Conservation (phyloP, 2,113 vertebrate species). For the Cyprinodon tularosa region DNA sequence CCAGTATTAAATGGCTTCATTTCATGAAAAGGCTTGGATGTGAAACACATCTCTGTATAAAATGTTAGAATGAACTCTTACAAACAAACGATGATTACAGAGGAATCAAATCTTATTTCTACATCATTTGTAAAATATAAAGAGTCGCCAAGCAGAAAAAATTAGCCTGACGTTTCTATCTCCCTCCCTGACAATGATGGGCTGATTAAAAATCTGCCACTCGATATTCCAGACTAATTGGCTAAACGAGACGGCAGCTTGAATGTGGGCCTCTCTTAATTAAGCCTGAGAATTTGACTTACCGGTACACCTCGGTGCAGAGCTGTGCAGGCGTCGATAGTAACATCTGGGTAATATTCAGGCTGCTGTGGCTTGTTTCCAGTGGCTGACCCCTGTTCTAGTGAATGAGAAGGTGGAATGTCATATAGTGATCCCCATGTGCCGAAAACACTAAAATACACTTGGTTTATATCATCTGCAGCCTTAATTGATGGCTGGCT, state of each 20-base stretch:
- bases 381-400: slow-evolving; percentile 27
- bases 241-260: slow-evolving; percentile 67
- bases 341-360: slow-evolving; percentile 3
- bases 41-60: background rate
- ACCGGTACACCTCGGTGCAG: slow-evolving; percentile 54
- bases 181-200: slow-evolving; percentile 52
- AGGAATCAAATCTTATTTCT: slow-evolving; percentile 35
- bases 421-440: slow-evolving; percentile 18
- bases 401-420: slow-evolving; percentile 22
- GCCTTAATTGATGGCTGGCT: background rate
- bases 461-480: background rate
- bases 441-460: background rate
- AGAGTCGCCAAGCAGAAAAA: slow-evolving; percentile 46
- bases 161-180: slow-evolving; percentile 35
- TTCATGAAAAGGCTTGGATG: background rate
- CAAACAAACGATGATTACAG: slow-evolving; percentile 17
- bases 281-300: slow-evolving; percentile 59
- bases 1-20: background rate
- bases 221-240: slow-evolving; percentile 77
- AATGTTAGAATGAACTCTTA: background rate
- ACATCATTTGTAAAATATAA: slow-evolving; percentile 24
- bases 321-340: slow-evolving; percentile 7
- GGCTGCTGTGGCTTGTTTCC: slow-evolving; percentile 42
- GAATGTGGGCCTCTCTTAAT: slow-evolving; percentile 68
- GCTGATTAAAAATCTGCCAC: slow-evolving; percentile 73